Evolutionary conservation across 2,797 vertebrate genomes (phyloP).

Genomic region (Pipistrellus pipistrellus): DNA sequence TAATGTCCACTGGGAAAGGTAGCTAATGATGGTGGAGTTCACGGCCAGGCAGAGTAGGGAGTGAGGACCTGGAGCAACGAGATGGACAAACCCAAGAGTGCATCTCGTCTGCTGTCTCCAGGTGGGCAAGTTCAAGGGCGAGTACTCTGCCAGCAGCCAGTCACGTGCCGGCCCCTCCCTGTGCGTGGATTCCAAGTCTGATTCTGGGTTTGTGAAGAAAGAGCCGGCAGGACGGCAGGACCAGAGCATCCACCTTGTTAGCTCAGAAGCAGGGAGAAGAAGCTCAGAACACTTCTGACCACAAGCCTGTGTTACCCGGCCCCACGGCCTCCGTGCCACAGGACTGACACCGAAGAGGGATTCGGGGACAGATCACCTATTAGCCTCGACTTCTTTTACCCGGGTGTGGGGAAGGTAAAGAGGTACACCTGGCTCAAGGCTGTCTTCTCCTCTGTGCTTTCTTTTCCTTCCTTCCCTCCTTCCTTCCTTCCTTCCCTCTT

Average conservation of each 20-base stretch:
- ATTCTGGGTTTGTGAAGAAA: constrained; percentile 7
- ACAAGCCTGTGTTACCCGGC: not conserved
- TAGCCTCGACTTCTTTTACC: not conserved
- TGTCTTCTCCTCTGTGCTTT: not conserved
- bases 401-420: not conserved
- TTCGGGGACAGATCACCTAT: not conserved
- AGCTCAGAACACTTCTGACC: not conserved
- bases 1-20: not conserved
- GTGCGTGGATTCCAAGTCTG: not conserved
- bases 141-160: not conserved
- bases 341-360: not conserved
- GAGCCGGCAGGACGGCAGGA: not conserved
- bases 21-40: not conserved
- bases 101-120: not conserved
- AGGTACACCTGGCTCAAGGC: not conserved
- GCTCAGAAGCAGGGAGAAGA: not conserved
- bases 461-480: fast-evolving
- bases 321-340: not conserved
- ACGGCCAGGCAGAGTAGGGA: not conserved
- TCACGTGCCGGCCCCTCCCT: not conserved
- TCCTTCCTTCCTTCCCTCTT: too few species aligned
- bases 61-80: not conserved
- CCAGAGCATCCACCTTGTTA: not conserved
- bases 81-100: not conserved
- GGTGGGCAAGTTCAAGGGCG: not conserved